Evolutionary conservation across 2,797 vertebrate species (phyloP).

Genomic region (Helostoma temminkii): DNA sequence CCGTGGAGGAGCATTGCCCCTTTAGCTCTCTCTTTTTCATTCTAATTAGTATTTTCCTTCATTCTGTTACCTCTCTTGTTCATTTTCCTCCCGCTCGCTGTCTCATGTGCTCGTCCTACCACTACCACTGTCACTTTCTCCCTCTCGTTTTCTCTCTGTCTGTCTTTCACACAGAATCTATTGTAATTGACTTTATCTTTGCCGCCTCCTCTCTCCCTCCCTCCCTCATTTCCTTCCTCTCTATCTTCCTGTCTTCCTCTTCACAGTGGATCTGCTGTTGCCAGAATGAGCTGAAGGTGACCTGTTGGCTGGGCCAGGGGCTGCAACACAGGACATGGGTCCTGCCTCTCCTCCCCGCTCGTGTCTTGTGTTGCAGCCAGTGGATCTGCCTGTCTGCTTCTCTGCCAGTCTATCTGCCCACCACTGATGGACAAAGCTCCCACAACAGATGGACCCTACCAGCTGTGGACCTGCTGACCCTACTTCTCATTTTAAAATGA

Average conservation of each 20-base stretch:
- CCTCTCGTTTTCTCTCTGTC: slow-evolving; percentile 46
- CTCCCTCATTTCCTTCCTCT: slow-evolving; percentile 45
- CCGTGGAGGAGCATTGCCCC: slow-evolving; percentile 52
- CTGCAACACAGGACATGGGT: slow-evolving; percentile 99
- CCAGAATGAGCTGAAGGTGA: slow-evolving; percentile 75
- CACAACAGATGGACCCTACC: slow-evolving; percentile 43
- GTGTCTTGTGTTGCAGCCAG: slow-evolving; percentile 99
- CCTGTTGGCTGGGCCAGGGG: slow-evolving; percentile 88
- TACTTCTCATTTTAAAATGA: slow-evolving; percentile 7
- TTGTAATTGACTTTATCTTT: slow-evolving; percentile 68
- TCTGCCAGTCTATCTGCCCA: slow-evolving; percentile 30
- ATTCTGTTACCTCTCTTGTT: slow-evolving; percentile 31
- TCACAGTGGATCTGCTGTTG: slow-evolving; percentile 67
- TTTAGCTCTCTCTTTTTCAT: slow-evolving; percentile 36
- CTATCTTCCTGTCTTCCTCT: slow-evolving; percentile 50
- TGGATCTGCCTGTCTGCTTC: slow-evolving; percentile 84
- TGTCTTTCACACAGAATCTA: slow-evolving; percentile 60
- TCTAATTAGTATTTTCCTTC: slow-evolving; percentile 57
- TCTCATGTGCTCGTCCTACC: slow-evolving; percentile 27
- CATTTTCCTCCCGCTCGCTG: slow-evolving; percentile 27
- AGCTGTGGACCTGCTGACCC: slow-evolving; percentile 17
- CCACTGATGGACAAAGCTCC: slow-evolving; percentile 22
- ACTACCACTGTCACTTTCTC: slow-evolving; percentile 32
- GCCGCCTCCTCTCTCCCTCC: not conserved
- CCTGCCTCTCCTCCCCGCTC: slow-evolving; percentile 91